Conservation (phyloP, 1,140 invertebrate species). For the Drosophila asahinai region DNA sequence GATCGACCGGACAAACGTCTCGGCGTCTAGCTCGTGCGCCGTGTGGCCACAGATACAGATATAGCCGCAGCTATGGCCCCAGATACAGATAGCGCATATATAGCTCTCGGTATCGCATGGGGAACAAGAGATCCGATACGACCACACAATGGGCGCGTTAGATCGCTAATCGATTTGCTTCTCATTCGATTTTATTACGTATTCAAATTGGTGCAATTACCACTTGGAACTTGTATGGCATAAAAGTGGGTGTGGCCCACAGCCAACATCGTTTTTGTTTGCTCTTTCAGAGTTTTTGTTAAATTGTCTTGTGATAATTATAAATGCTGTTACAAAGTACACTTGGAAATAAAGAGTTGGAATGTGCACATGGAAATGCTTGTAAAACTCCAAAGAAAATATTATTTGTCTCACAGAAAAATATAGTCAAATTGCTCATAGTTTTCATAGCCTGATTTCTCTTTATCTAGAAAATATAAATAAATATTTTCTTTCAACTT, state of each 20-base stretch:
- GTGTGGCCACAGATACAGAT: slow-evolving; percentile 4
- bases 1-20: slow-evolving; percentile 72
- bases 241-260: slow-evolving; percentile 72
- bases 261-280: slow-evolving; percentile 38
- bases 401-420: no score
- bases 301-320: slow-evolving; percentile 80
- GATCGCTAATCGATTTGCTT: slow-evolving; percentile 83
- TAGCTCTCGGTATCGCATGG: slow-evolving; percentile 15
- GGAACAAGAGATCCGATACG: slow-evolving; percentile 50
- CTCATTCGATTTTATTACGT: slow-evolving; percentile 81
- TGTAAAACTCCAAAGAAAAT: no score
- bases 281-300: slow-evolving; percentile 57
- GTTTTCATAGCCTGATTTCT: no score
- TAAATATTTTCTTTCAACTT: background rate
- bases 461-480: no score
- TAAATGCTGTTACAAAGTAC: slow-evolving; percentile 62
- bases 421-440: no score
- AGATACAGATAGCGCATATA: slow-evolving; percentile 10
- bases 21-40: slow-evolving; percentile 66
- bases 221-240: slow-evolving; percentile 77
- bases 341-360: background rate
- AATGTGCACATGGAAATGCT: no score
- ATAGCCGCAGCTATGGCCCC: slow-evolving; percentile 13
- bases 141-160: slow-evolving; percentile 82
- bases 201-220: slow-evolving; percentile 84